phyloP scores from a whole-genome alignment of 1,140 invertebrate genomes.

The Drosophila micromelanica region DNA sequence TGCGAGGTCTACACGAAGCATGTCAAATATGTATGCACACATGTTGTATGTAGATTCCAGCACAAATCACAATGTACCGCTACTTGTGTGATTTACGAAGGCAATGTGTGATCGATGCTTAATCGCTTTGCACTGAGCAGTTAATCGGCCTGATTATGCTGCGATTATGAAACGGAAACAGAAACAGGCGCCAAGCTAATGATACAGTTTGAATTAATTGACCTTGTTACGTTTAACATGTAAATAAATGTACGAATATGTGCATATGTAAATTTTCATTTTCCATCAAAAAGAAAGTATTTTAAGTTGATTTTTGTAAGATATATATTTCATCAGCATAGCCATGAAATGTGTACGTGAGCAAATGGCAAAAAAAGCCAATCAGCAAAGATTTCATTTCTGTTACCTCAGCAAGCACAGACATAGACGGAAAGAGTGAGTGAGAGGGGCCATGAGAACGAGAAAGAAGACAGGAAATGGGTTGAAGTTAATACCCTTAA shows the following conservation, averaged over 20 bases:
- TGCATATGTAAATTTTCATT: slow-evolving; percentile 11
- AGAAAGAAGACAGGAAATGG: not conserved
- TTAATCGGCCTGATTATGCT: slow-evolving; percentile 41
- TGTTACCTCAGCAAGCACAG: not conserved
- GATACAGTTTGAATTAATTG: slow-evolving; percentile 17
- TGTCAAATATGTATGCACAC: slow-evolving; percentile 18
- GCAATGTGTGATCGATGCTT: slow-evolving; percentile 8
- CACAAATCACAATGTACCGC: slow-evolving; percentile 1
- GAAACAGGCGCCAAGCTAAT: slow-evolving; percentile 13
- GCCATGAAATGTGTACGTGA: slow-evolving; percentile 16
- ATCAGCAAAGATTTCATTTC: slow-evolving; percentile 2
- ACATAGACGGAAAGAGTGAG: not conserved
- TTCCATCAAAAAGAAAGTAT: slow-evolving; percentile 32
- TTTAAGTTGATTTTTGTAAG: slow-evolving; percentile 42
- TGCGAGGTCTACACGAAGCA: slow-evolving; percentile 15
- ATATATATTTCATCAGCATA: slow-evolving; percentile 62
- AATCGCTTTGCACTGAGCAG: slow-evolving; percentile 31
- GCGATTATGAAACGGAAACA: slow-evolving; percentile 30
- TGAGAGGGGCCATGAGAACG: not conserved
- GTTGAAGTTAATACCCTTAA: not conserved
- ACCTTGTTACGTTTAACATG: slow-evolving; percentile 27
- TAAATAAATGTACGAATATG: not conserved
- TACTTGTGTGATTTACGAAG: slow-evolving; percentile 15
- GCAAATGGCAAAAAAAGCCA: not conserved
- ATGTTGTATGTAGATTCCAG: not conserved